Evolutionary conservation across 2,888 invertebrate species (phyloP).

Genomic region (Phortica magna): DNA sequence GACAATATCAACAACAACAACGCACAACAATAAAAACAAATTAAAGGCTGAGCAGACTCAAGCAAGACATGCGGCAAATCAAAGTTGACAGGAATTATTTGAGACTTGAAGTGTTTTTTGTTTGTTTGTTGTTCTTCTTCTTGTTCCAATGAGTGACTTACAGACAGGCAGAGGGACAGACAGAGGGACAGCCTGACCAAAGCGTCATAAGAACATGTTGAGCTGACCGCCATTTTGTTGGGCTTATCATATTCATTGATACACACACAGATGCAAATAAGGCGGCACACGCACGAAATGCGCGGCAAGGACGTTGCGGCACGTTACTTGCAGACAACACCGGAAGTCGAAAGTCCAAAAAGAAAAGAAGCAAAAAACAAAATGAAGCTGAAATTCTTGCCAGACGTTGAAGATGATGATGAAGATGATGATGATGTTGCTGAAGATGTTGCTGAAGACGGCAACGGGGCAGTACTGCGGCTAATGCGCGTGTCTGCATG

Average conservation of each 20-base stretch:
- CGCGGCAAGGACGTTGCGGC: slow-evolving; percentile 6
- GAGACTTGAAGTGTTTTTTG: no score
- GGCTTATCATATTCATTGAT: neutral
- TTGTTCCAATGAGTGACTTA: slow-evolving; percentile 29
- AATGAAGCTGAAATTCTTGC: slow-evolving; percentile 47
- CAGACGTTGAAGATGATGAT: slow-evolving; percentile 19
- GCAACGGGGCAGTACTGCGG: no score
- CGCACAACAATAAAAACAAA: neutral
- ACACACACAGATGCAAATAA: slow-evolving; percentile 29
- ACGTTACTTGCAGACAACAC: slow-evolving; percentile 36
- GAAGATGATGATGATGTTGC: neutral
- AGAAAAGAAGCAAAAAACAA: slow-evolving; percentile 45
- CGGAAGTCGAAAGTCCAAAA: slow-evolving; percentile 67
- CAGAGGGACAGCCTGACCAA: neutral
- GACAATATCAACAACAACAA: neutral
- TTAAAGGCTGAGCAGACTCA: neutral
- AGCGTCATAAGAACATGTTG: neutral
- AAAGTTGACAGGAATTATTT: no score
- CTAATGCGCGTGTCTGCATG: no score
- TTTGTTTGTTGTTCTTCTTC: no score
- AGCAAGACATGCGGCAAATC: no score
- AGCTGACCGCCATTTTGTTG: neutral
- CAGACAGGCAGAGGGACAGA: slow-evolving; percentile 32
- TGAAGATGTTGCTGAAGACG: no score
- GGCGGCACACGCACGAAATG: neutral